Evolutionary conservation across 2,113 vertebrate genomes (phyloP).

Genomic region (Psittacus erithacus): DNA sequence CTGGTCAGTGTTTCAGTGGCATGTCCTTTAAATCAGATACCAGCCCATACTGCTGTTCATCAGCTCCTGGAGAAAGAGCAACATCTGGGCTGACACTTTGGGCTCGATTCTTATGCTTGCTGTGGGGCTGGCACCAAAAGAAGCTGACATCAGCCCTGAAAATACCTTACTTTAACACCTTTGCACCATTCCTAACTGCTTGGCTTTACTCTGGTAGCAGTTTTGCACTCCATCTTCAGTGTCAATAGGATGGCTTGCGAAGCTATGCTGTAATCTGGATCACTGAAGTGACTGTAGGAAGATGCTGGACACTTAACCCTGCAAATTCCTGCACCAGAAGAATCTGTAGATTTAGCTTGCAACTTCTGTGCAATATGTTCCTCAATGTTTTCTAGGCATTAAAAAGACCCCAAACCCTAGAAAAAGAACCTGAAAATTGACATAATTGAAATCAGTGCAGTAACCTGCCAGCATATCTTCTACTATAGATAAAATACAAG

Average conservation of each 20-base stretch:
- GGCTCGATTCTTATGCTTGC: background rate
- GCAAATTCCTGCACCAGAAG: background rate
- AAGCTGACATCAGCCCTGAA: background rate
- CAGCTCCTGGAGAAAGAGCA: background rate
- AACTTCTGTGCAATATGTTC: background rate
- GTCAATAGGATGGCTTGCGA: background rate
- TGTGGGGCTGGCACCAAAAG: background rate
- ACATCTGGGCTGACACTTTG: background rate
- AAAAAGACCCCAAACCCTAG: background rate
- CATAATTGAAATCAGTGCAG: background rate
- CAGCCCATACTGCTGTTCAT: background rate
- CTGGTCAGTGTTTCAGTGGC: background rate
- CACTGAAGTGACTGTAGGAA: background rate
- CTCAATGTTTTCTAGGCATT: background rate
- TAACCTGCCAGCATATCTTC: background rate
- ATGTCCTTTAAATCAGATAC: background rate
- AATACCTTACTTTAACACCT: background rate
- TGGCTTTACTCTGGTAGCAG: background rate
- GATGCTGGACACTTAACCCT: background rate
- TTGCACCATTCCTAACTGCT: background rate
- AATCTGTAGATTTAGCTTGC: background rate
- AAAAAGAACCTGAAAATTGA: background rate
- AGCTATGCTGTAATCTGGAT: background rate
- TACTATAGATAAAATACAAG: background rate
- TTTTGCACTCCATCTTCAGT: background rate